phyloP scores from a whole-genome alignment of 1,140 invertebrate genomes.

The Potamilus streckersoni region DNA sequence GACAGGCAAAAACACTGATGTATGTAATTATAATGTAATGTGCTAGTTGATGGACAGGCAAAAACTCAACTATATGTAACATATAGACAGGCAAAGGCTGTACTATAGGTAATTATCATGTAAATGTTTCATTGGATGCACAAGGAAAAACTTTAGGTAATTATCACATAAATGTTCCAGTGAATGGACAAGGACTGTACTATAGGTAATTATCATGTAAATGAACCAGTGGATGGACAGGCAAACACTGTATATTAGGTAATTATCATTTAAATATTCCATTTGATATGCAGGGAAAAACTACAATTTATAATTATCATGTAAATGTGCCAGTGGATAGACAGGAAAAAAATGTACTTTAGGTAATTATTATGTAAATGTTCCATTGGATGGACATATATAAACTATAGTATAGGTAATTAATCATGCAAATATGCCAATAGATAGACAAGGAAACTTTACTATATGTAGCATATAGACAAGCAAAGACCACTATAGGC shows the following conservation, averaged over 20 bases:
- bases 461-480: constrained; percentile 21
- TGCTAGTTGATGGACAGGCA: too few relatives aligned
- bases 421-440: too few relatives aligned
- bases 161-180: too few relatives aligned
- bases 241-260: constrained; percentile 87
- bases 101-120: too few relatives aligned
- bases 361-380: constrained; percentile 4
- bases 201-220: constrained; percentile 35
- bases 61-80: too few relatives aligned
- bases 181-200: too few relatives aligned
- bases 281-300: not conserved
- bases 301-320: constrained; percentile 13
- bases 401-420: constrained; percentile 81
- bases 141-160: too few relatives aligned
- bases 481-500: not conserved
- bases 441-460: constrained; percentile 2
- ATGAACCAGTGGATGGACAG: constrained; percentile 95
- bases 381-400: constrained; percentile 89
- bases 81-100: too few relatives aligned
- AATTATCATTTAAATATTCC: not conserved
- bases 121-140: too few relatives aligned
- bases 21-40: too few relatives aligned
- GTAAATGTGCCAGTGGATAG: constrained; percentile 23
- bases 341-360: constrained; percentile 21
- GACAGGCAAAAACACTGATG: constrained; percentile 1